phyloP scores from a whole-genome alignment of 2,113 vertebrate species.

The Phainopepla nitens region DNA sequence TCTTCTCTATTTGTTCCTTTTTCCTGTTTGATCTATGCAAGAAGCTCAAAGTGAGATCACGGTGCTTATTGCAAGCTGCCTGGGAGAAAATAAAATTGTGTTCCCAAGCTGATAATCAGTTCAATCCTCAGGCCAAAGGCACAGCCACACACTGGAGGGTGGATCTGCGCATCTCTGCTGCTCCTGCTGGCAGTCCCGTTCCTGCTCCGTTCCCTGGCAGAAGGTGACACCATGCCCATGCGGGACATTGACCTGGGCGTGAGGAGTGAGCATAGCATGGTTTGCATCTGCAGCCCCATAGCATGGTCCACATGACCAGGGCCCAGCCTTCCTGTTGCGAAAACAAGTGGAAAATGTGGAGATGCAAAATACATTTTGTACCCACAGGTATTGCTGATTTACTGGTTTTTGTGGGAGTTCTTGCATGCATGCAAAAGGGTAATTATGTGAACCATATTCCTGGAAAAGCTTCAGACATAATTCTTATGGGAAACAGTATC shows the following conservation, averaged over 20 bases:
- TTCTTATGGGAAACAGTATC: neutral
- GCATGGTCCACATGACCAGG: neutral
- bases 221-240: neutral
- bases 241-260: neutral
- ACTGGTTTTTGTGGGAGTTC: neutral
- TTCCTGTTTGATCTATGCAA: neutral
- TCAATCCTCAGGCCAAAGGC: neutral
- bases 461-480: neutral
- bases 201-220: neutral
- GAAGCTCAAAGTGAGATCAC: neutral
- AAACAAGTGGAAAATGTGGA: neutral
- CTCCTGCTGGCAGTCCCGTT: neutral
- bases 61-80: neutral
- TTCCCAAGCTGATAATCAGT: neutral
- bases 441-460: neutral
- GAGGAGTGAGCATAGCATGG: neutral
- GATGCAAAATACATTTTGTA: neutral
- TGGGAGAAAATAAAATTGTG: neutral
- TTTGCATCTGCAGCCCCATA: neutral
- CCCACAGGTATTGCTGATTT: neutral
- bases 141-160: neutral
- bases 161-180: neutral
- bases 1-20: neutral
- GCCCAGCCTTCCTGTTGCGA: neutral
- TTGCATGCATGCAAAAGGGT: neutral